A percentile compares a stretch with the other conserved stretches of the same genome.
phyloP scores from a whole-genome alignment of 2,797 vertebrate genomes.

The Arctocebus calabarensis region DNA sequence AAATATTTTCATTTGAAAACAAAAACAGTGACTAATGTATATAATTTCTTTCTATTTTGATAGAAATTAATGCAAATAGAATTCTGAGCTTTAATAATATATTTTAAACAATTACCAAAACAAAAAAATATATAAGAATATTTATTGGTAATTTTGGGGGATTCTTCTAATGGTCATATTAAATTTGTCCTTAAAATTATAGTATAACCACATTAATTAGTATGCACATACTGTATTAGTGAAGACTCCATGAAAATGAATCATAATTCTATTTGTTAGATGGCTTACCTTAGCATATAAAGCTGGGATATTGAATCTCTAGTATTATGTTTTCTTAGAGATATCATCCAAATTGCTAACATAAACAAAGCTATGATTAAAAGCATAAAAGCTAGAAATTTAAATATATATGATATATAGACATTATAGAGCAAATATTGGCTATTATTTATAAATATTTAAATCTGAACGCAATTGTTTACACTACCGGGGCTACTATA shows the following conservation, averaged over 20 bases:
- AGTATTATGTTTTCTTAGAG: neutral
- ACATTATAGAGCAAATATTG: neutral
- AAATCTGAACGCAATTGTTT: constrained; percentile 14
- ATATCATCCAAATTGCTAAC: neutral
- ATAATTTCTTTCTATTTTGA: neutral
- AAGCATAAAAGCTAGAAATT: neutral
- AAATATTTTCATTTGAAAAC: constrained; percentile 53
- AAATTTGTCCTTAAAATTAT: neutral
- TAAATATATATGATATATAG: neutral
- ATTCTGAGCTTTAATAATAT: neutral
- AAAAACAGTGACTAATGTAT: neutral
- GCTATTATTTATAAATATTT: neutral
- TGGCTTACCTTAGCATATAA: neutral
- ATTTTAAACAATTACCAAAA: neutral
- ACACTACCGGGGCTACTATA: neutral
- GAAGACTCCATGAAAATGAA: neutral
- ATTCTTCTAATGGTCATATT: neutral
- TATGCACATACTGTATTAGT: neutral
- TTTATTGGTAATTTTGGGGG: neutral
- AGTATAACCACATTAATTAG: neutral
- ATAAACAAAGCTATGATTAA: neutral
- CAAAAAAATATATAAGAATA: neutral
- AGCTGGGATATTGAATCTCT: neutral
- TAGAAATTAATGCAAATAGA: constrained; percentile 5
- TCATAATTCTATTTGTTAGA: neutral